Evolutionary conservation across 2,888 invertebrate species (phyloP), one percentile per base, ranked within the genome.

Genomic region (Osmoderma eremita): DNA sequence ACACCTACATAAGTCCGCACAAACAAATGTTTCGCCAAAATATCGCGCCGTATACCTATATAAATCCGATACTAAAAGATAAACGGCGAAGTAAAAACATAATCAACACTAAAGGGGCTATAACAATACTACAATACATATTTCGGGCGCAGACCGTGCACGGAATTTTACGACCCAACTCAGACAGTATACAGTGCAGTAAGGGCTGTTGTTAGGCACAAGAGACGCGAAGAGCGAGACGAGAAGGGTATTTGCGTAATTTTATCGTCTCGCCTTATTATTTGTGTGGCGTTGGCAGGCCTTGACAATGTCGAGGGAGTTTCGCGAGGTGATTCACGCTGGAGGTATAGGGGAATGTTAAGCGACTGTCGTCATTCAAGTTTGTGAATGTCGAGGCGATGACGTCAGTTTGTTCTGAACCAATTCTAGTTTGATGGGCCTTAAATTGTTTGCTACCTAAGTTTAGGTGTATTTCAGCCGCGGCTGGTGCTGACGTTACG

Each of bases 201-300:
- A 56, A 56, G 56, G 56, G 56, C 24, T 24, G 42, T 18, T 45
- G 22, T 22, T n/a, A n/a, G n/a, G 13, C 42, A 22, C 42, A 22
- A 36, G 8, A 22, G 6, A 17, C 20, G 45, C 45, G 30, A 41
- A 61, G 12, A 38, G 36, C 10, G 50, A 51, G 50, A 51, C 24
- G 24, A 10, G 24, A 48, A 38, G 42, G 38, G 18, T 54, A 41
- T 56, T 61, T 45, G 45, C 58, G 58, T 61, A 45, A 61, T 61
- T 61, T 48, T 61, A 61, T 61, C 58, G 42, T 41, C 56, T 56
- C 42, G 41, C 42, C 58, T 61, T 61, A 61, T 61, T 61, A 61
- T 45, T 61, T 61, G 58, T n/a, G n/a, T 41, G 18, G 58, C 45
- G 58, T 41, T 56, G 45, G 30, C 30, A 24, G 58, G 45, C 58